Base-by-base conservation (phyloP, 2,888 invertebrate species). In the Melanchra persicariae region DNA sequence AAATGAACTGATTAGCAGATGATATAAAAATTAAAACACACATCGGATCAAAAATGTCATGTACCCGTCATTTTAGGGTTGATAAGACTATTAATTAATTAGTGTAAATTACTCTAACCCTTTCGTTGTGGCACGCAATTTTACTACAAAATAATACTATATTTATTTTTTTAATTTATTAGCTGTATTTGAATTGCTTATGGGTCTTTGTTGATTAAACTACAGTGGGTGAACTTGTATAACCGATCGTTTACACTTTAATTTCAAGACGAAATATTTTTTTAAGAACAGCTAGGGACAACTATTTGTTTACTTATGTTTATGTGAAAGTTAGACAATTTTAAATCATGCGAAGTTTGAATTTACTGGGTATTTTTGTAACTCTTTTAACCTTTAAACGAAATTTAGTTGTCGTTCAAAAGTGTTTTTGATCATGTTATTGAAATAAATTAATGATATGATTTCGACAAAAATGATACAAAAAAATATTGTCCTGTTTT, bases 101-200 rank as follows among this genome's bases (percentile, higher is more conserved):
- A 85, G 78, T 82, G 83, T 89, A 93, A 92, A 94, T 93, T 92
- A 92, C 84, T 78, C 83, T 87, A 94, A 94, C 94, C 94, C 95
- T 92, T 94, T 87, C 80, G 71, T 74, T 79, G 49, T 71, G 64
- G 76, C 87, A 89, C 70, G 84, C 54, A 54, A 30, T 54, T 54
- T 52, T 30, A 19, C 4, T 54, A 54, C 10, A 3, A n/a, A 1
- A 7, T 10, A n/a, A n/a, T n/a, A 22, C 9, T 9, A 3, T 17
- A 22, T 3, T n/a, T 10, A 45, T 34, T 22, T 47, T 47, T n/a
- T 47, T n/a, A 10, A 22, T 47, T 47, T 22, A 47, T 47, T n/a
- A 40, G 40, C 40, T 40, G 40, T 15, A 40, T 40, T 40, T 40
- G 15, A 40, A 19, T 19, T 7, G 19, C 19, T 19, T 15, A 45